A percentile compares a stretch with the other conserved stretches of the same genome.
phyloP scores from a whole-genome alignment of 2,113 vertebrate species.

The Ammodytes marinus region DNA sequence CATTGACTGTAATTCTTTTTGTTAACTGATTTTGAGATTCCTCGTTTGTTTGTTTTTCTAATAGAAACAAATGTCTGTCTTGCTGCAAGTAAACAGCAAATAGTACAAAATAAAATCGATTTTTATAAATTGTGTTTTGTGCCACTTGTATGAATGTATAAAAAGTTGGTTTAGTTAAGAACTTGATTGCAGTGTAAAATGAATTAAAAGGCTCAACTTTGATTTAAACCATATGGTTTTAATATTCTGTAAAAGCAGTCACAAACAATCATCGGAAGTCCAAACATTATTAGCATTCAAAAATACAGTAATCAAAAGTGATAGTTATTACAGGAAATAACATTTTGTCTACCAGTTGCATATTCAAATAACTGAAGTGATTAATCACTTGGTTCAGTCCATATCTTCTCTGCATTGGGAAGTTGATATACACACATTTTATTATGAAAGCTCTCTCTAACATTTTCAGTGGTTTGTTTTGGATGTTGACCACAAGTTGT shows the following conservation, averaged over 20 bases:
- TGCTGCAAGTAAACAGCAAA: constrained; percentile 14
- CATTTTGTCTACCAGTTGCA: background rate
- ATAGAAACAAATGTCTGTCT: constrained; percentile 6
- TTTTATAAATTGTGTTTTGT: constrained; percentile 51
- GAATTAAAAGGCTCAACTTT: constrained; percentile 52
- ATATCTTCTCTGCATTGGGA: background rate
- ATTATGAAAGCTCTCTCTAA: too few relatives aligned
- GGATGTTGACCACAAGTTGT: too few relatives aligned
- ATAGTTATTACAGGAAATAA: background rate
- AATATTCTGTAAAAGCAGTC: background rate
- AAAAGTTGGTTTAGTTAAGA: constrained; percentile 25
- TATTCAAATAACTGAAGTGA: background rate
- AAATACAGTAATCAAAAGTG: constrained; percentile 9
- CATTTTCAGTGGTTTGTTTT: too few relatives aligned
- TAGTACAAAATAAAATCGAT: constrained; percentile 44
- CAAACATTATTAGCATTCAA: constrained; percentile 5
- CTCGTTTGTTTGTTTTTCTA: constrained; percentile 20
- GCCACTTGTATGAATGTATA: background rate
- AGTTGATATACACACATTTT: background rate
- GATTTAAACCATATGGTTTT: constrained; percentile 17
- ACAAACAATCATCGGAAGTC: background rate
- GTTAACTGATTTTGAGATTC: constrained; percentile 20
- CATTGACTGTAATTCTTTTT: constrained; percentile 49
- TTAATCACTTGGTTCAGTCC: background rate
- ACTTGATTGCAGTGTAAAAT: constrained; percentile 5